Evolutionary conservation across 2,113 vertebrate species (phyloP), one percentile per base, ranked within the genome.

Genomic region (Equus quagga): DNA sequence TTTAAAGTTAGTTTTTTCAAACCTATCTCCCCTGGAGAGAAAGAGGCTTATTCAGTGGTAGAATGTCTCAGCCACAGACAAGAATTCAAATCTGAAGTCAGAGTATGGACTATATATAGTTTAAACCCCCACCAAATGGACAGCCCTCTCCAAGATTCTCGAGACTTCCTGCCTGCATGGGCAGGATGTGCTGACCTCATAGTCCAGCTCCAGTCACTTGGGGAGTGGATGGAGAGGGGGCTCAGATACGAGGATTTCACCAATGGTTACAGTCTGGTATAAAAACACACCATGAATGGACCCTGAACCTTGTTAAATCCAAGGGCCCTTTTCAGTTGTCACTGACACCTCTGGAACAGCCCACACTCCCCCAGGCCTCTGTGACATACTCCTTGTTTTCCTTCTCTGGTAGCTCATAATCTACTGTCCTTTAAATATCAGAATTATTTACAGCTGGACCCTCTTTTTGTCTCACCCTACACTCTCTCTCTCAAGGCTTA

Each of bases 11-110:
- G 36, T 69, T 72, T 87, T 67, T 49, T 92, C 80, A 90, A 84
- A 84, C 28, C 75, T n/a, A 84, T 8, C 67, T 78, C 46, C 31
- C 64, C 33, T 67, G 49, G n/a, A 73, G n/a, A 26, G 26, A 15
- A 73, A 51, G 44, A 87, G 56, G 44, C 80, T 86, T 90, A 86
- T 26, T 90, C 67, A 67, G 65, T 1, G 19, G 24, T 8, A 88
- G 54, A 69, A 8, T 70, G 67, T 54, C 80, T 67, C 58, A 36
- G 49, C 24, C 70, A 9, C 24, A 91, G 72, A 69, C 14, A 72
- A 26, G n/a, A 89, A n/a, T 62, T 86, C 73, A 91, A 95, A 56
- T 82, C 4, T 93, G 62, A 96, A 75, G 60, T 65, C 46, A 64
- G 36, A 93, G 13, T 36, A 72, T 1, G 23, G 36, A 44, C 21